Evolutionary conservation across 2,888 invertebrate genomes (phyloP), one percentile per base, ranked within the genome.

Genomic region (Hirtodrosophila histrioides): DNA sequence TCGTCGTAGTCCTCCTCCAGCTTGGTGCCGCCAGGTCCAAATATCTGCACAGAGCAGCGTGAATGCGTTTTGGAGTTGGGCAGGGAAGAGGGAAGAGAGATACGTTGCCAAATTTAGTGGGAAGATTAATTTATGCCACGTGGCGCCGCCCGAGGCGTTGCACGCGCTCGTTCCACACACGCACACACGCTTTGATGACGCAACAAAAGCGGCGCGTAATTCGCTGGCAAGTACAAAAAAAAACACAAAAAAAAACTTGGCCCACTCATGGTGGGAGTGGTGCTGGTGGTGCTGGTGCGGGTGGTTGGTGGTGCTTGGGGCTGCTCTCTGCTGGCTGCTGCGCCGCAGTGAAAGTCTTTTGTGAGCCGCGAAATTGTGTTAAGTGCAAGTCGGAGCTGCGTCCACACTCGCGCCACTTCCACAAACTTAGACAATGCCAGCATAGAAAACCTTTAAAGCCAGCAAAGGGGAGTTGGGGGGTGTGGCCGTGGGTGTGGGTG

Each of bases 1-100:
- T 92, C 92, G 49, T 92, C 92, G 56, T 92, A 92, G 64, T 92
- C 92, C 54, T 92, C 92, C 63, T 92, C 92, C 72, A 83, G 50
- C 37, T 92, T 92, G 57, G 92, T 90, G 69, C 92, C 91, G 39
- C 91, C 91, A 51, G 92, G 92, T 65, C 92, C 92, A 70, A 91
- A 91, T 83, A 92, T 89, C 91, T 91, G 77, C 48, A 78, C 68
- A 51, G 69, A 64, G 67, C 66, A 58, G 40, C 46, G 35, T 44
- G 43, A 45, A 60, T 62, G 50, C 61, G 69, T 55, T 50, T 36
- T 24, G 29, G 9, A 43, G 41, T 37, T 12, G 44, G 54, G 35
- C 27, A 40, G 43, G 50, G 27, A 17, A 27, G 35, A 64, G 45
- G 66, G 62, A 64, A 64, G 44, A 72, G 46, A 69, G 65, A 73